phyloP scores from a whole-genome alignment of 2,797 vertebrate genomes.

The Syngnathus rostellatus region DNA sequence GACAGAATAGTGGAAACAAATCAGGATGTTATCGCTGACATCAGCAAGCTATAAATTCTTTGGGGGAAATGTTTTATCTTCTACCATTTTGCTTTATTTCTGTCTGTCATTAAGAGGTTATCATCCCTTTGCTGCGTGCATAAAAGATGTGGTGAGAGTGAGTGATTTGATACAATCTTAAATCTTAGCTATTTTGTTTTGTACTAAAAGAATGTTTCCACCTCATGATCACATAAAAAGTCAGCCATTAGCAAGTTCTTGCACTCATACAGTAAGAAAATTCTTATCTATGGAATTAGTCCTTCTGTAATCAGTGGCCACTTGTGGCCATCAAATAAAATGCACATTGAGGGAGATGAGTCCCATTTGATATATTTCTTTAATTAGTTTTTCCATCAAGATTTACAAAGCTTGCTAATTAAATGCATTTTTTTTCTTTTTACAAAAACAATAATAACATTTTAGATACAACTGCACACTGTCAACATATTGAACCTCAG shows the following conservation, averaged over 20 bases:
- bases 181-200: no score
- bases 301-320: background rate
- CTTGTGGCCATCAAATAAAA: background rate
- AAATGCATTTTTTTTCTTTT: constrained; percentile 43
- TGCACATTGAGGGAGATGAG: no score
- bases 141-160: background rate
- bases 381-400: constrained; percentile 60
- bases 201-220: no score
- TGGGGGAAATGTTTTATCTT: background rate
- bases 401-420: constrained; percentile 71
- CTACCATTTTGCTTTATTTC: background rate
- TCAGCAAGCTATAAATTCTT: constrained; percentile 2
- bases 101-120: background rate
- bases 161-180: background rate
- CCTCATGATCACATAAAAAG: no score
- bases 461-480: constrained; percentile 64
- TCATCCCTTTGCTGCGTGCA: background rate
- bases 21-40: constrained; percentile 1
- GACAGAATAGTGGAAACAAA: constrained; percentile 2
- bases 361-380: constrained; percentile 52
- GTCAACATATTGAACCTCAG: constrained; percentile 51
- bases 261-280: background rate
- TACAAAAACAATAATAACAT: constrained; percentile 51
- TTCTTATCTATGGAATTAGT: background rate
- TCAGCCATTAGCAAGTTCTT: no score